phyloP scores from a whole-genome alignment of 2,888 invertebrate species.

The Phyllotreta cruciferae region DNA sequence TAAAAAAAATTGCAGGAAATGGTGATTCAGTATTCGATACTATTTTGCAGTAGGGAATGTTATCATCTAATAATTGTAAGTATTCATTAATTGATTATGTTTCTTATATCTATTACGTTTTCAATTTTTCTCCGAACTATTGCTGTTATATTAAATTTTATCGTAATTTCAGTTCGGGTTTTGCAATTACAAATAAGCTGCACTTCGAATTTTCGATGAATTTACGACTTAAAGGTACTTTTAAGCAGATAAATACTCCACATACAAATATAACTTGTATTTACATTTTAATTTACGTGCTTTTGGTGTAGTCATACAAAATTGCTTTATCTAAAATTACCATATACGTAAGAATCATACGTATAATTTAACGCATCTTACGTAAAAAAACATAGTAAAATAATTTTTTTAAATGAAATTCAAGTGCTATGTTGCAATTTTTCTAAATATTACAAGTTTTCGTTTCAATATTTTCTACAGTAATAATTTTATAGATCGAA shows the following conservation, averaged over 20 bases:
- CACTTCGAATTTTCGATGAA: neutral
- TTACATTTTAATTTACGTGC: conserved; percentile 1
- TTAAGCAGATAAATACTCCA: neutral
- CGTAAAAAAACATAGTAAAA: too few species aligned
- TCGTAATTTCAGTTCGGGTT: too few species aligned
- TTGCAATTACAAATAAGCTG: neutral
- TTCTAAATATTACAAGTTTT: neutral
- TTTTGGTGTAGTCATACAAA: neutral
- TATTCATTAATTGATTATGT: too few species aligned
- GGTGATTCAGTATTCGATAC: too few species aligned
- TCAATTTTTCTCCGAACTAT: too few species aligned
- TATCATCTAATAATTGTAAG: too few species aligned
- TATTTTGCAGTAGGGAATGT: too few species aligned
- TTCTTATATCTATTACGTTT: too few species aligned
- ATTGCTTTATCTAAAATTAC: neutral
- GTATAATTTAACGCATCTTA: neutral
- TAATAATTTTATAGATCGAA: neutral
- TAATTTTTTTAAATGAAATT: too few species aligned
- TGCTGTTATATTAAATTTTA: too few species aligned
- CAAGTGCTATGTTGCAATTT: neutral
- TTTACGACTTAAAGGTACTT: neutral
- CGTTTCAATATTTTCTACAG: neutral
- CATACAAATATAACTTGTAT: conserved; percentile 10
- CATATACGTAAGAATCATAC: neutral
- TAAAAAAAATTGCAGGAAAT: too few species aligned